phyloP scores from a whole-genome alignment of 2,888 invertebrate species.

The Phalera bucephala region DNA sequence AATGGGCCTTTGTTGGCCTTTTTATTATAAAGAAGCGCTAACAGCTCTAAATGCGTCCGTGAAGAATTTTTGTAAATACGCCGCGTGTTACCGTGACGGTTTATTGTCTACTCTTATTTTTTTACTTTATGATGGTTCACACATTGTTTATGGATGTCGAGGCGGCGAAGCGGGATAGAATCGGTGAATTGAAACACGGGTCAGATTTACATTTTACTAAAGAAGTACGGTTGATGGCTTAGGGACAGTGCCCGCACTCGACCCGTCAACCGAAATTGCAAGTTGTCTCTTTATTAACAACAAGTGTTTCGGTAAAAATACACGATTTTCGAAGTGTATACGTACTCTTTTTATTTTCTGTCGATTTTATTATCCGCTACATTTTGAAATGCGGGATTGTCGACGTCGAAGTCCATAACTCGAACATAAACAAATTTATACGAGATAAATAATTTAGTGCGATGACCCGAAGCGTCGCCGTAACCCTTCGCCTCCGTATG shows the following conservation, averaged over 20 bases:
- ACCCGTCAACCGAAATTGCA: conserved; percentile 2
- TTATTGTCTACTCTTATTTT: conserved; percentile 55
- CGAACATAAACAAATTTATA: conserved; percentile 40
- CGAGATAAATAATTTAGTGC: conserved; percentile 42
- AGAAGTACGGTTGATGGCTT: neutral
- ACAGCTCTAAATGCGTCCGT: conserved; percentile 61
- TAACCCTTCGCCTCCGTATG: conserved; percentile 37
- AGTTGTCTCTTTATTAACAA: neutral
- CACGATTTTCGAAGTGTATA: too few relatives aligned
- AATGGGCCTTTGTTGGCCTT: conserved; percentile 70
- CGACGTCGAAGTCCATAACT: conserved; percentile 36
- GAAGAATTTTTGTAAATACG: conserved; percentile 50
- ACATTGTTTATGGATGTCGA: conserved; percentile 44
- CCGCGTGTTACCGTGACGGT: conserved; percentile 42
- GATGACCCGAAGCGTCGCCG: conserved; percentile 43
- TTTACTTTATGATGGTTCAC: conserved; percentile 48
- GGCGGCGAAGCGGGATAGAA: conserved; percentile 21
- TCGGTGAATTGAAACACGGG: conserved; percentile 20
- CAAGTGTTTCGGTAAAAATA: neutral
- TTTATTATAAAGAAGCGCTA: conserved; percentile 69
- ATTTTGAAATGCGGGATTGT: conserved; percentile 15
- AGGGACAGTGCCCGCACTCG: neutral
- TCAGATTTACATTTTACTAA: conserved; percentile 13
- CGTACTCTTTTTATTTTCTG: neutral
- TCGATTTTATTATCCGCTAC: neutral